Evolutionary conservation across 1,140 invertebrate genomes (phyloP).

Genomic region (Hypothenemus hampei): DNA sequence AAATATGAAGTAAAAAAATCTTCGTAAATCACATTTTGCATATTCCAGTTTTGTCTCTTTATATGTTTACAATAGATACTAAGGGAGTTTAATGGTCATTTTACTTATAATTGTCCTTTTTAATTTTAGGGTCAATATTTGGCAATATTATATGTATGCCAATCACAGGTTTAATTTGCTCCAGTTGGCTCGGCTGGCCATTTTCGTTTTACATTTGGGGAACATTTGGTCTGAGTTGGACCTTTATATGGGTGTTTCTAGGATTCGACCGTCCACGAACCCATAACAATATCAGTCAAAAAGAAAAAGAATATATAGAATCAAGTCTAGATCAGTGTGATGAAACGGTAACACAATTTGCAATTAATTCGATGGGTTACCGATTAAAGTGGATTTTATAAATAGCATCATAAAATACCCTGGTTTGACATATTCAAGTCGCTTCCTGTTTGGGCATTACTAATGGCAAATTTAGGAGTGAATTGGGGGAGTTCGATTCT

Average conservation of each 20-base stretch:
- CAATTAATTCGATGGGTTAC: too few species aligned
- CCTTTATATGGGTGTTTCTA: slow-evolving; percentile 56
- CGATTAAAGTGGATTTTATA: too few species aligned
- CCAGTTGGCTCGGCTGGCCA: slow-evolving; percentile 66
- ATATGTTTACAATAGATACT: too few species aligned
- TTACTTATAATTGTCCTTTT: too few species aligned
- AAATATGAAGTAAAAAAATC: too few species aligned
- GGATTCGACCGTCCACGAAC: slow-evolving; percentile 61
- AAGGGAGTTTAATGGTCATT: too few species aligned
- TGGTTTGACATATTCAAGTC: slow-evolving; percentile 74
- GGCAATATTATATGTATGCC: slow-evolving; percentile 69
- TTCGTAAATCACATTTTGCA: too few species aligned
- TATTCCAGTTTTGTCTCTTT: too few species aligned
- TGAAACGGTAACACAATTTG: slow-evolving; percentile 40
- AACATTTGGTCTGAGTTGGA: slow-evolving; percentile 55
- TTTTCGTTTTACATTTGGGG: slow-evolving; percentile 66
- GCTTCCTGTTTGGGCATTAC: slow-evolving; percentile 75
- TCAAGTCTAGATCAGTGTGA: slow-evolving; percentile 48
- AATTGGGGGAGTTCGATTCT: slow-evolving; percentile 93
- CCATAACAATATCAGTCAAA: slow-evolving; percentile 53
- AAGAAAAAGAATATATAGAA: slow-evolving; percentile 63
- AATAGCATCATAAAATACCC: slow-evolving; percentile 51
- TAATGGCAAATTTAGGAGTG: slow-evolving; percentile 77
- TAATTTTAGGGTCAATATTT: slow-evolving; percentile 57
- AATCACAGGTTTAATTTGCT: slow-evolving; percentile 61